Base-by-base conservation (phyloP, 2,888 invertebrate genomes). In the Pantelozetes paolii region DNA sequence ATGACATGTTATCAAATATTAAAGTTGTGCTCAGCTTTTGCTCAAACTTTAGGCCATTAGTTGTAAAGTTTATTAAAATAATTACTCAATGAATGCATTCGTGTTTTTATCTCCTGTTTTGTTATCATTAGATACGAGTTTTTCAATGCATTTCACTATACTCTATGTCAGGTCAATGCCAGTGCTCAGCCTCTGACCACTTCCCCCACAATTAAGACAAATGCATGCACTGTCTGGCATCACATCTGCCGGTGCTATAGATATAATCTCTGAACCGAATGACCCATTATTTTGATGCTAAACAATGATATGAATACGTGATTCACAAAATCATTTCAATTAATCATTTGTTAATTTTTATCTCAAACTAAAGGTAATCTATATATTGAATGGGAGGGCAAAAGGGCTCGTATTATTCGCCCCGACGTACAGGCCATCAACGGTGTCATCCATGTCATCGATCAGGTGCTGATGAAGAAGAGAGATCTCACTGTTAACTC, bases 381-480 rank as follows among this genome's bases (percentile, higher is more conserved):
- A 67, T 67, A 67, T 80, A 88, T 94, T 76, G 88, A 89, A 81
- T 94, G 93, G 94, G 89, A 90, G 80, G 89, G 89, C 76, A 88
- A 88, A 81, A 88, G 88, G 86, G 90, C 93, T 79, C 89, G 88
- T 79, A 91, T 94, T 70, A 89, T 89, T 83, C 88, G 94, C 77
- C 91, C 95, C 30, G 94, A 97, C 82, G 92, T 97, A 5, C 91
- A 92, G 80, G 95, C 95, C 83, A 94, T 92, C 82, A 96, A 96
- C 82, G 96, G 96, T 71, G 90, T 94, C 79, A 94, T 96, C 79
- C 95, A 96, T 83, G 92, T 94, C 77, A 93, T 96, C 81, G 94
- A 94, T 81, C 87, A 87, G 78, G 94, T 94, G 6, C 88, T 96
- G 81, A 84, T 94, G 76, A 87, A 88, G 80, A 90, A 91, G 80